Evolutionary conservation across 1,140 invertebrate genomes (phyloP), one percentile per base, ranked within the genome.

Genomic region (Brachystomella parvula): DNA sequence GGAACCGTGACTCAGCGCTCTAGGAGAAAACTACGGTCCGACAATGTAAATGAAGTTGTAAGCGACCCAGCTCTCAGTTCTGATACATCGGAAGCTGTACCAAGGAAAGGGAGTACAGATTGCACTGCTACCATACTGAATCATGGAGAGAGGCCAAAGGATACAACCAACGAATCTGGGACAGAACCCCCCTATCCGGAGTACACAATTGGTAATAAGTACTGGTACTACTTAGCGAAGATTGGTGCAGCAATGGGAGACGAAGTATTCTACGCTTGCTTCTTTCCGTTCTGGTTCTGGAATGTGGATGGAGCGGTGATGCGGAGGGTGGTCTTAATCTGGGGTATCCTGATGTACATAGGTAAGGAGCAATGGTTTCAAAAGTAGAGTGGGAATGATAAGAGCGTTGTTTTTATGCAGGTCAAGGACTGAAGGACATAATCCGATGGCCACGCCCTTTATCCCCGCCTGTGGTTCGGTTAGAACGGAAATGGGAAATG

Each of bases 261-360:
- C 80, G 92, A 94, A 79, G 82, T 88, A 64, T 94, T 94, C 79
- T 94, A 94, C 78, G 83, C 87, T 0, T 81, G 84, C 12, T 92
- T 93, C 75, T 92, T 94, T 75, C 89, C 90, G 17, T 92, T 91
- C 77, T 90, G 89, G 85, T 89, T 92, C 74, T 94, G 92, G 92
- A 94, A 94, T 78, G 82, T 94, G 65, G 90, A 93, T 79, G 87
- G 87, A 24, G 86, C 87, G 32, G 87, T 92, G 31, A 88, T 88
- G 12, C 78, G 89, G 71, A 81, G 87, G 76, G 85, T 93, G 24
- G 83, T 92, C 24, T 77, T 92, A 29, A 85, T 93, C 2, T 95
- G 92, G 92, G 84, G 86, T 29, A 82, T 88, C 47, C 82, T 88
- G 35, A 94, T 95, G 89, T 90, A 89, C 69, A 85, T 87, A 75